Conservation (phyloP, 2,797 vertebrate species). For the Poecile montanus region DNA sequence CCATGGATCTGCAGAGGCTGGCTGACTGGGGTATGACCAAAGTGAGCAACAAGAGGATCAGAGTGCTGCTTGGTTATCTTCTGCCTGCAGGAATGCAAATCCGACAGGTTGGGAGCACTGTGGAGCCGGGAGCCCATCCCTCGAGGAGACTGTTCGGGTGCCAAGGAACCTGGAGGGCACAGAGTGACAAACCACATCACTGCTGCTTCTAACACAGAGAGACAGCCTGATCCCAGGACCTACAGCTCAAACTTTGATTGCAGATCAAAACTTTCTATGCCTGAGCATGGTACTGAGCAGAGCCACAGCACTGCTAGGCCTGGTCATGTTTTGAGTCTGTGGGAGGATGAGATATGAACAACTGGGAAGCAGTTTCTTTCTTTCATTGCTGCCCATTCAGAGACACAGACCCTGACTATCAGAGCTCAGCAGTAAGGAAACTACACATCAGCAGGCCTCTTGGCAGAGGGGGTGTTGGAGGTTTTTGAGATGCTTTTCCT, state of each 20-base stretch:
- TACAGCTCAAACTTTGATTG: background rate
- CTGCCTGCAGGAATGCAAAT: constrained; percentile 81
- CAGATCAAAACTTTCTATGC: background rate
- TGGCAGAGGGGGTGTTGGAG: background rate
- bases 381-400: background rate
- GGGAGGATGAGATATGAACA: background rate
- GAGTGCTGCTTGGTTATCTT: constrained; percentile 94
- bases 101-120: constrained; percentile 83
- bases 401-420: background rate
- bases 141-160: constrained; percentile 71
- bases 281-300: background rate
- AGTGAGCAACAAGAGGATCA: constrained; percentile 82
- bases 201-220: background rate
- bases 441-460: background rate
- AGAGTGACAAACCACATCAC: background rate
- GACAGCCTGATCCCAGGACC: background rate
- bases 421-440: background rate
- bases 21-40: constrained; percentile 63
- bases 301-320: background rate
- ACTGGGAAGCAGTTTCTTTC: background rate
- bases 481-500: background rate
- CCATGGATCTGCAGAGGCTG: constrained; percentile 68
- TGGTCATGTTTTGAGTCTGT: background rate
- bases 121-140: constrained; percentile 92
- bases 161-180: constrained; percentile 64